phyloP scores from a whole-genome alignment of 1,140 invertebrate genomes.

The Pemphigus obesinymphae region DNA sequence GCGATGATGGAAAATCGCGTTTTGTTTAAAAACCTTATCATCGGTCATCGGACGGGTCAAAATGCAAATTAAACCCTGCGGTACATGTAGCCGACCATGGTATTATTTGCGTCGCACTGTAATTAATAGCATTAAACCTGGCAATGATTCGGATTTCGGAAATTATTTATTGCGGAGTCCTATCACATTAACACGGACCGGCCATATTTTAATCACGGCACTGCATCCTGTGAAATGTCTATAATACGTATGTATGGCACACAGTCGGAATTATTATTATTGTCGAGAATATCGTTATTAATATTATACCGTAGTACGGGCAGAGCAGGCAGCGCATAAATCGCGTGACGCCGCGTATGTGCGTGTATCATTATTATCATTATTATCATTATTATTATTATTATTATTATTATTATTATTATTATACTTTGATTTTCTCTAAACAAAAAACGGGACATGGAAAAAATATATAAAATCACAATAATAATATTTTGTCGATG shows the following conservation, averaged over 20 bases:
- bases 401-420: no score
- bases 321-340: no score
- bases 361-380: not conserved
- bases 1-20: no score
- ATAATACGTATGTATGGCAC: no score
- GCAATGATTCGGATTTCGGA: not conserved
- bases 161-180: constrained; percentile 10
- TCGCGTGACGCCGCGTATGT: no score
- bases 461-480: no score
- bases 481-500: not conserved
- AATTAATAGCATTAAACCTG: constrained; percentile 21
- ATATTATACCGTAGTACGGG: no score
- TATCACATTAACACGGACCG: constrained; percentile 7
- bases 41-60: not conserved
- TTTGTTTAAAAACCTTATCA: not conserved
- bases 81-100: not conserved
- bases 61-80: not conserved
- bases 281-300: no score
- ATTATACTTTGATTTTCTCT: not conserved
- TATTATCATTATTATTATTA: not conserved
- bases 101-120: not conserved
- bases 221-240: not conserved
- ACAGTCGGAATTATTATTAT: not conserved
- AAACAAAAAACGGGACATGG: not conserved
- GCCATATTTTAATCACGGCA: constrained; percentile 5